Evolutionary conservation across 2,113 vertebrate genomes (phyloP).

Genomic region (Synodontis membranacea): DNA sequence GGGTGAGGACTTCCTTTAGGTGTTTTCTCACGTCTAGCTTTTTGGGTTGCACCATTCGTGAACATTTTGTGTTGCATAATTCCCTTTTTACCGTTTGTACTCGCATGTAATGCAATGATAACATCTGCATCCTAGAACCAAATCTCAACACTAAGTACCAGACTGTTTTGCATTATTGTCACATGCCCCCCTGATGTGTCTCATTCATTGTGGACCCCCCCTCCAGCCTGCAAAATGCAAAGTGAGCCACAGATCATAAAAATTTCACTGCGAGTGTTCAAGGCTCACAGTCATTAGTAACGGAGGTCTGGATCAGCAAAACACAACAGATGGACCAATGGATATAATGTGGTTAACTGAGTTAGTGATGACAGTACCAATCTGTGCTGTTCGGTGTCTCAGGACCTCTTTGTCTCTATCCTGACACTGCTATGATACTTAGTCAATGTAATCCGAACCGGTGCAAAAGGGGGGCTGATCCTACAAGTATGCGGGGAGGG

Average conservation of each 20-base stretch:
- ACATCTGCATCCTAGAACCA: background rate
- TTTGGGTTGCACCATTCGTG: background rate
- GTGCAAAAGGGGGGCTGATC: background rate
- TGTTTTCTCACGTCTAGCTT: background rate
- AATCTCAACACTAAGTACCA: background rate
- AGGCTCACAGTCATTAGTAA: background rate
- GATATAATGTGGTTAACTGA: constrained; percentile 10
- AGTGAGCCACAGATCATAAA: background rate
- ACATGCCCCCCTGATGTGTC: background rate
- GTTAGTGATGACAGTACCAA: background rate
- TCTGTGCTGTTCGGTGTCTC: constrained; percentile 9
- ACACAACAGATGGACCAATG: constrained; percentile 17
- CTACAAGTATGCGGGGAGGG: background rate
- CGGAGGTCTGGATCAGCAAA: background rate
- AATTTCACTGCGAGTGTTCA: background rate
- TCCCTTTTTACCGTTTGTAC: background rate
- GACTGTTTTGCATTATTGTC: background rate
- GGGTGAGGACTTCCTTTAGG: background rate
- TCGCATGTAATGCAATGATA: background rate
- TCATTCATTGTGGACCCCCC: background rate
- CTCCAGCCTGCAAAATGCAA: background rate
- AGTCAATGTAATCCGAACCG: constrained; percentile 16
- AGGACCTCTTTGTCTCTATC: background rate
- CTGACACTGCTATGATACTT: background rate
- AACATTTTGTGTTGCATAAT: too few species aligned